Evolutionary conservation across 2,888 invertebrate species (phyloP).

Genomic region (Hydrotaea cyrtoneurina): DNA sequence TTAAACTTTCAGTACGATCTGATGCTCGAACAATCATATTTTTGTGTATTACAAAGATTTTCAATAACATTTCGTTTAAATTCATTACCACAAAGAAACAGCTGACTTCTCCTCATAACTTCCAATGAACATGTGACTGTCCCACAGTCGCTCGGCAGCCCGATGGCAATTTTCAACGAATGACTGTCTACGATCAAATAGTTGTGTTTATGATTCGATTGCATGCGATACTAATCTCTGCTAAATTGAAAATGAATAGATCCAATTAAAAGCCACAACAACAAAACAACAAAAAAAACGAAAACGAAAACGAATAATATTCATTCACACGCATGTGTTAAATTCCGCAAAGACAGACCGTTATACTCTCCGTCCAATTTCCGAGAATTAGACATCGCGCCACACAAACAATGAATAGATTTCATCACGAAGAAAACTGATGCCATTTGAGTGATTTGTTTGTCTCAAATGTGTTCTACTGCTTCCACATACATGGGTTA

Average conservation of each 20-base stretch:
- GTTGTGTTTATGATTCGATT: slow-evolving; percentile 32
- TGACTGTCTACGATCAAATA: background rate
- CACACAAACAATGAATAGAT: background rate
- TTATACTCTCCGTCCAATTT: background rate
- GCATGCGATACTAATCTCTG: slow-evolving; percentile 39
- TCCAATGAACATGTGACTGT: background rate
- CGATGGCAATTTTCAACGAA: background rate
- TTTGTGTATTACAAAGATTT: too few species aligned
- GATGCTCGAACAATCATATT: too few species aligned
- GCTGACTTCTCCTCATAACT: background rate
- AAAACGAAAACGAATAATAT: slow-evolving; percentile 36
- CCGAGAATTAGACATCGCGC: background rate
- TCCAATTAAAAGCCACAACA: slow-evolving; percentile 25
- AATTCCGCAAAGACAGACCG: background rate
- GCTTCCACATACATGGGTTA: slow-evolving; percentile 45
- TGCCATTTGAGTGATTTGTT: slow-evolving; percentile 49
- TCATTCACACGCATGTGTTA: slow-evolving; percentile 53
- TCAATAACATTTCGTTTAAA: too few species aligned
- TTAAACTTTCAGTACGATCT: too few species aligned
- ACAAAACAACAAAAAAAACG: too few species aligned
- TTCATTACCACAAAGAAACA: background rate
- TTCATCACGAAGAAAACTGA: slow-evolving; percentile 38
- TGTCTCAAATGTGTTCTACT: slow-evolving; percentile 17
- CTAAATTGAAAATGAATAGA: slow-evolving; percentile 43
- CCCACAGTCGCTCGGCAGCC: background rate